Conservation (phyloP, 2,797 vertebrate species). For the Stomatorhinus walkeri region DNA sequence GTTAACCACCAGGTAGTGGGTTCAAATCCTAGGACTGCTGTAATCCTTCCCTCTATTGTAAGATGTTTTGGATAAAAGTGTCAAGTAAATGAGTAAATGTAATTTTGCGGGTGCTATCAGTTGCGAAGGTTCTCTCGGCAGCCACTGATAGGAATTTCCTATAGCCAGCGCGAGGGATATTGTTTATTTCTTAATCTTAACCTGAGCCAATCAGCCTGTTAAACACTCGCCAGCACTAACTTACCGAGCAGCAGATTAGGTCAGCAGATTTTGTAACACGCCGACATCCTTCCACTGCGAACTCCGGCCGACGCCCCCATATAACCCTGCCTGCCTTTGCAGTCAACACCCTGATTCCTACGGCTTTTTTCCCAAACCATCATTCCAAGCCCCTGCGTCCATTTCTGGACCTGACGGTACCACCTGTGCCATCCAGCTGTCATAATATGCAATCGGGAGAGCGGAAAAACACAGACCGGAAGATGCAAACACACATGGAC, state of each 20-base stretch:
- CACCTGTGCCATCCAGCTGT: background rate
- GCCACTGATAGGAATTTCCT: background rate
- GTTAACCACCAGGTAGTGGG: background rate
- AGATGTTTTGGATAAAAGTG: background rate
- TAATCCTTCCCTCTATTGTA: background rate
- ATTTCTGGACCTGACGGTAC: background rate
- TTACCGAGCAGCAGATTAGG: background rate
- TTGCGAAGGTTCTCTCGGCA: background rate
- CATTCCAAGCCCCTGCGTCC: background rate
- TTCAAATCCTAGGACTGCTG: background rate
- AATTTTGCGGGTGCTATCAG: background rate
- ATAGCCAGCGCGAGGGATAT: background rate
- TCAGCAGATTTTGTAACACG: background rate
- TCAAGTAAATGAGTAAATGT: background rate
- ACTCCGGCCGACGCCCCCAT: background rate
- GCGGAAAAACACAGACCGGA: background rate
- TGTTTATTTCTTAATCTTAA: background rate
- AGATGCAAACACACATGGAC: background rate
- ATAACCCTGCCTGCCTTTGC: background rate
- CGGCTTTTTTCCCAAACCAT: background rate
- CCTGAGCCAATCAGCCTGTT: background rate
- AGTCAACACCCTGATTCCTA: background rate
- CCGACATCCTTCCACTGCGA: background rate
- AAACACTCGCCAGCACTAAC: background rate
- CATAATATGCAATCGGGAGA: background rate